Percentiles rank a stretch among this genome's conserved stretches.
Conservation (phyloP, 1,140 invertebrate species). For the Eulimnadia texana region DNA sequence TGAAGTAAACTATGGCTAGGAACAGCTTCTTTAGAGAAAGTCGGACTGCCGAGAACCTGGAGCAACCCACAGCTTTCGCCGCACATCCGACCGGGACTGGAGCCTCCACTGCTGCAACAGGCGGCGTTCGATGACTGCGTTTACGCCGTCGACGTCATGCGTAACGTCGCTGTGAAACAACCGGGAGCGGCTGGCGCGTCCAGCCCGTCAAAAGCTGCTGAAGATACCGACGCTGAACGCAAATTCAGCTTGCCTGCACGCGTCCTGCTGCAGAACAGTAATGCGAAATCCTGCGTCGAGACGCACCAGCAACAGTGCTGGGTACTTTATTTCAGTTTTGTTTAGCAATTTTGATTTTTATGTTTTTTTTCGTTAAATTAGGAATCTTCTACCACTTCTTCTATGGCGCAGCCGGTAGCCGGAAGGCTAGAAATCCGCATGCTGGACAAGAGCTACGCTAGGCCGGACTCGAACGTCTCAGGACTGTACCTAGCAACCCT, state of each 20-base stretch:
- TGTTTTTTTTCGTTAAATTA: conserved; percentile 16
- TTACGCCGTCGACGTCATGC: conserved; percentile 66
- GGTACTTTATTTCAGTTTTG: conserved; percentile 7
- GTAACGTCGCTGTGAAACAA: conserved; percentile 47
- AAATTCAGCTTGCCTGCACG: conserved; percentile 3
- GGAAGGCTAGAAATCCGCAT: conserved; percentile 67
- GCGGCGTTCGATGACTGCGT: conserved; percentile 67
- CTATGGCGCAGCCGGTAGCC: conserved; percentile 38
- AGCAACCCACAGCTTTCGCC: conserved; percentile 44
- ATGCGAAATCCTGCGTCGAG: conserved; percentile 13
- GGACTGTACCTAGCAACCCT: background rate
- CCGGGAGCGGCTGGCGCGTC: conserved; percentile 20
- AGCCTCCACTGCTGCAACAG: conserved; percentile 50
- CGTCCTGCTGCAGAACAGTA: background rate
- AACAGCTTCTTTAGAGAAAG: conserved; percentile 16
- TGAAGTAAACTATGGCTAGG: too few species aligned
- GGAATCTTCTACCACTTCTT: conserved; percentile 6
- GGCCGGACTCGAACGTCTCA: background rate
- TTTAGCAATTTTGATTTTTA: conserved; percentile 5
- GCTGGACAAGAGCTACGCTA: conserved; percentile 26
- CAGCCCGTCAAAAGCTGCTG: conserved; percentile 16
- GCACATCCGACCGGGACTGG: conserved; percentile 33
- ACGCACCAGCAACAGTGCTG: conserved; percentile 13
- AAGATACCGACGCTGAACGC: conserved; percentile 14
- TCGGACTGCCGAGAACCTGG: conserved; percentile 53